Evolutionary conservation across 1,140 invertebrate genomes (phyloP).

Genomic region (Scaptomyza graminum): DNA sequence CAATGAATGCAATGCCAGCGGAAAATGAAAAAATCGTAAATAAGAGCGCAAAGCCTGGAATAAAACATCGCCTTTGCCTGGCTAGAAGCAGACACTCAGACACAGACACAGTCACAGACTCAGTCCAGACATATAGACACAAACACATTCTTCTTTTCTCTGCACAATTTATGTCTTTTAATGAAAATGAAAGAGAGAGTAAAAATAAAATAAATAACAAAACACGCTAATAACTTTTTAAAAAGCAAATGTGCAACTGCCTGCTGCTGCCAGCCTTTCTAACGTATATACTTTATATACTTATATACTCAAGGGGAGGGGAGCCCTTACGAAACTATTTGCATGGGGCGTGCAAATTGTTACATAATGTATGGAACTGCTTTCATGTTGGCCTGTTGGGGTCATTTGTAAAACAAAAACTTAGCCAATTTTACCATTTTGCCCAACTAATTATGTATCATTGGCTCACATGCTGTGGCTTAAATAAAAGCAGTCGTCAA

Average conservation of each 20-base stretch:
- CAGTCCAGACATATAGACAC: constrained; percentile 28
- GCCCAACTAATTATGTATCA: constrained; percentile 72
- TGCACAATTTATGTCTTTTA: constrained; percentile 82
- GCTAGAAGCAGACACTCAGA: constrained; percentile 22
- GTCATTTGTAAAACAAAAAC: constrained; percentile 36
- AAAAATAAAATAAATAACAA: constrained; percentile 49
- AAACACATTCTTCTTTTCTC: constrained; percentile 63
- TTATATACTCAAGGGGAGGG: background rate
- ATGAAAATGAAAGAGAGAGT: constrained; percentile 64
- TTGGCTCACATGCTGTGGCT: constrained; percentile 50
- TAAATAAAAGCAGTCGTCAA: constrained; percentile 49
- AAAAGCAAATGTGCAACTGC: constrained; percentile 73
- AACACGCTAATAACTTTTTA: constrained; percentile 76
- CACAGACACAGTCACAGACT: constrained; percentile 45
- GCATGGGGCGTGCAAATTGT: constrained; percentile 55
- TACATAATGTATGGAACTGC: constrained; percentile 25
- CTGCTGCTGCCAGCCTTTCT: constrained; percentile 18
- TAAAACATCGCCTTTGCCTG: constrained; percentile 47
- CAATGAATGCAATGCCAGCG: constrained; percentile 54
- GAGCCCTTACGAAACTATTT: constrained; percentile 68
- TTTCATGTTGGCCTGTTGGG: constrained; percentile 32
- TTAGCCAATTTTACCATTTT: constrained; percentile 59
- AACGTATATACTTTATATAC: constrained; percentile 7
- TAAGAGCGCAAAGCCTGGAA: constrained; percentile 79
- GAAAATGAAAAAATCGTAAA: constrained; percentile 66